These are phyloP conservation scores for Linepithema humile DNA, from an alignment of 1,140 invertebrate species.

Conservation along the genomic window DNA sequence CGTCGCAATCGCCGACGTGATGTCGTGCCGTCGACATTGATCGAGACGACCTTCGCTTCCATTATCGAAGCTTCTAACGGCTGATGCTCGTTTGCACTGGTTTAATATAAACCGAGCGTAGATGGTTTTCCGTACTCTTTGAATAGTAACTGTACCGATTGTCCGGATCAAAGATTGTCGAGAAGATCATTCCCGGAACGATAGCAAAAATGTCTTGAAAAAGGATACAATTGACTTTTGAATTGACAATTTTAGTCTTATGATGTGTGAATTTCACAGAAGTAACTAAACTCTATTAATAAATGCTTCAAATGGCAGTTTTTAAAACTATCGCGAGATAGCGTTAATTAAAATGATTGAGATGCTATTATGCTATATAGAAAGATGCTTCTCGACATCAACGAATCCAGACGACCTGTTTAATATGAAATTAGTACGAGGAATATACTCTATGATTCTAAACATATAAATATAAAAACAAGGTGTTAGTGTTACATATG, in stretches of 20 bases:
- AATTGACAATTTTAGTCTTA: slow-evolving; percentile 18
- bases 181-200: not conserved
- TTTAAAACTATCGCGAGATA: not conserved
- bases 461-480: not conserved
- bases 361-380: no score
- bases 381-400: slow-evolving; percentile 32
- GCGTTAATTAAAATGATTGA: not conserved
- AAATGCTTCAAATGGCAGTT: not conserved
- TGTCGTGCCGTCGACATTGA: not conserved
- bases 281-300: not conserved
- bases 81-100: slow-evolving; percentile 49
- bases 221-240: not conserved
- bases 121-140: not conserved
- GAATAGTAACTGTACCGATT: not conserved
- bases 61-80: slow-evolving; percentile 32
- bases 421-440: slow-evolving; percentile 32
- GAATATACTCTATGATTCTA: slow-evolving; percentile 12
- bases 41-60: slow-evolving; percentile 23
- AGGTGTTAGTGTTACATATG: not conserved
- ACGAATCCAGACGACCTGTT: not conserved
- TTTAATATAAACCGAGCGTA: slow-evolving; percentile 78
- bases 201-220: not conserved
- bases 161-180: not conserved
- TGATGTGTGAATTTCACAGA: not conserved
- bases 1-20: slow-evolving; percentile 8